Evolutionary conservation across 2,888 invertebrate genomes (phyloP), one percentile per base, ranked within the genome.

Genomic region (Acleris literana): DNA sequence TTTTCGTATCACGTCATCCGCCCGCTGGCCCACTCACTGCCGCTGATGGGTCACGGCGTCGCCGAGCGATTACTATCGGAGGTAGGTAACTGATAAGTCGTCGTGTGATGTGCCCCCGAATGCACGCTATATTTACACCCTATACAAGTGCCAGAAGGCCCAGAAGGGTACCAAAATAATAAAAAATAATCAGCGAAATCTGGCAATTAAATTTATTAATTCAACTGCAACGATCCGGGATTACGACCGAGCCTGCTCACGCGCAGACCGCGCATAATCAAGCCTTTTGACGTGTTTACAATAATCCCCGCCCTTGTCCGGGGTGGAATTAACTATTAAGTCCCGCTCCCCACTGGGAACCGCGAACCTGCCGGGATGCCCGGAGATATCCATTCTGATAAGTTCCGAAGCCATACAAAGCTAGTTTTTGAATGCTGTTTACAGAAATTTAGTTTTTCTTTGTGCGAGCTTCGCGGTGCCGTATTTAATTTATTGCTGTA

Each of bases 151-250:
- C 39, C 39, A 13, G 39, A 39, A 39, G 39, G 39, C 13, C 39
- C 39, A 13, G 39, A 39, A 39, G 39, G 39, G 46, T n/a, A 46
- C 46, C 17, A 20, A 55, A n/a, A 55, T 55, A 55, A 39, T 39
- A 5, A 56, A 25, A 56, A 56, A 56, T 43, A 56, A n/a, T 49
- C 17, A 20, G 11, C 17, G 16, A n/a, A 54, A 33, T 33, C 33
- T 18, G 16, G 51, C 60, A 56, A 65, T 61, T 60, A 46, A 56
- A 52, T 51, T 64, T 29, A n/a, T 39, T 51, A 60, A 64, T 64
- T 64, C 54, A 53, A 33, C 44, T 59, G 64, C 59, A 49, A 49
- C 60, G 48, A 55, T 51, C 39, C 49, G 9, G 49, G 59, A 59
- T 64, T 55, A 60, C 64, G 17, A 29, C 11, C 46, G 5, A n/a